Percentiles rank a stretch among this genome's conserved stretches.
Evolutionary conservation across 2,888 invertebrate genomes (phyloP).

Genomic region (Melipona beecheii): DNA sequence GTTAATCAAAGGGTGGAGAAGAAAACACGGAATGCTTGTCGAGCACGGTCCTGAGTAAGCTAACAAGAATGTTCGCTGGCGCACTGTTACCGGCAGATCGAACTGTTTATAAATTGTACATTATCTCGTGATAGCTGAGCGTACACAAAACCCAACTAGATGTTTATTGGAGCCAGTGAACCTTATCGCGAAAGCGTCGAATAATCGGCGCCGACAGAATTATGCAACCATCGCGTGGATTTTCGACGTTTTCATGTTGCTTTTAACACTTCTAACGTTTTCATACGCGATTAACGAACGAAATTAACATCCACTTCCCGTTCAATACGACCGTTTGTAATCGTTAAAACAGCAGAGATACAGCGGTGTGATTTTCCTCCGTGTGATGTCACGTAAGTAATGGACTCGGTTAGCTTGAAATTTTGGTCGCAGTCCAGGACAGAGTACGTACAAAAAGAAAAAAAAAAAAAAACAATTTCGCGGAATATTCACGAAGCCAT

Average conservation of each 20-base stretch:
- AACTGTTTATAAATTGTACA: slow-evolving; percentile 84
- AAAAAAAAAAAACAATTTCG: slow-evolving; percentile 14
- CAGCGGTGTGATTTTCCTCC: too few species aligned
- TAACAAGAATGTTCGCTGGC: slow-evolving; percentile 60
- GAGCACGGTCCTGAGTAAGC: slow-evolving; percentile 43
- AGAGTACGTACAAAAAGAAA: neutral
- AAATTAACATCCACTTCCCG: neutral
- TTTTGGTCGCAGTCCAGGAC: slow-evolving; percentile 51
- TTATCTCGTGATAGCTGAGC: slow-evolving; percentile 73
- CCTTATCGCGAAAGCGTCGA: slow-evolving; percentile 41
- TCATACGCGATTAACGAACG: neutral
- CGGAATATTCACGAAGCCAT: slow-evolving; percentile 49
- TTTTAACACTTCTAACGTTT: neutral
- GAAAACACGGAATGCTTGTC: slow-evolving; percentile 36
- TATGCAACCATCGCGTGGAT: slow-evolving; percentile 8
- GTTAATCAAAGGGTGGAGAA: slow-evolving; percentile 58
- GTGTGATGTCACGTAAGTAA: neutral
- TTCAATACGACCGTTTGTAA: neutral
- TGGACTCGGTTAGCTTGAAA: slow-evolving; percentile 13
- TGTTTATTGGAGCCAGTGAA: slow-evolving; percentile 56
- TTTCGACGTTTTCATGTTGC: neutral
- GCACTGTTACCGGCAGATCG: slow-evolving; percentile 74
- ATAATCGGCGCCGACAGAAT: slow-evolving; percentile 31
- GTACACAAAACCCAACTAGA: slow-evolving; percentile 64
- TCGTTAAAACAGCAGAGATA: neutral